These are phyloP conservation scores for Trachemys scripta DNA, from an alignment of 2,113 vertebrate genomes.

Conservation along the genomic window DNA sequence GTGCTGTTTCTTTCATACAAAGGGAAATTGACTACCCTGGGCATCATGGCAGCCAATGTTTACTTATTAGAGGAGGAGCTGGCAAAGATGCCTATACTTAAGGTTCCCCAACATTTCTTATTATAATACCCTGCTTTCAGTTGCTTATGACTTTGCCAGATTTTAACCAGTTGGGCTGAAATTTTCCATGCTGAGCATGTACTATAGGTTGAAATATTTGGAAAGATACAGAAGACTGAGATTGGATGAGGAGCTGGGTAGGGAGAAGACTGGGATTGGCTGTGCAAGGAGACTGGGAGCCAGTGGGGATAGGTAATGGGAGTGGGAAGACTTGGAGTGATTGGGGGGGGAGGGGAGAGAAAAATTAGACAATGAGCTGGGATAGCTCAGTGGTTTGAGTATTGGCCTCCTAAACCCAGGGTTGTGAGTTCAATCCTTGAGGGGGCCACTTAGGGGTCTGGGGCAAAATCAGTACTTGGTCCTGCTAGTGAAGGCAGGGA, in stretches of 20 bases:
- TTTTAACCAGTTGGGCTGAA: neutral
- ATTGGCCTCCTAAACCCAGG: too few species aligned
- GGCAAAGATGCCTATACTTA: neutral
- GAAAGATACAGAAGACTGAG: neutral
- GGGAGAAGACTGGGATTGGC: neutral
- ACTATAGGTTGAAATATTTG: neutral
- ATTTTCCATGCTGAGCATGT: neutral
- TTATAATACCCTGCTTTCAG: neutral
- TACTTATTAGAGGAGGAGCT: neutral
- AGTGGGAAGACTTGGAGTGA: too few species aligned
- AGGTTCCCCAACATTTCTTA: neutral
- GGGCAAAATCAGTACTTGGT: too few species aligned
- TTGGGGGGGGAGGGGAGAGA: neutral
- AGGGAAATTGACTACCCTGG: fast-evolving
- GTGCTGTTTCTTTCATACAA: neutral
- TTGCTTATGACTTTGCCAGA: neutral
- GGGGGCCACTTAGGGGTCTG: too few species aligned
- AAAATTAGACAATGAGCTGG: neutral
- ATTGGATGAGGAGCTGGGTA: neutral
- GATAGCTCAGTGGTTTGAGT: too few species aligned
- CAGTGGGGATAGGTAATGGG: neutral
- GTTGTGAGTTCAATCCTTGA: too few species aligned
- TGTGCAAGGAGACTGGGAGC: neutral
- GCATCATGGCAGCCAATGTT: neutral
- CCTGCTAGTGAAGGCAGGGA: too few species aligned